These are phyloP conservation scores for Drosophila pandora DNA, from an alignment of 1,140 invertebrate species.

Conservation along the genomic window DNA sequence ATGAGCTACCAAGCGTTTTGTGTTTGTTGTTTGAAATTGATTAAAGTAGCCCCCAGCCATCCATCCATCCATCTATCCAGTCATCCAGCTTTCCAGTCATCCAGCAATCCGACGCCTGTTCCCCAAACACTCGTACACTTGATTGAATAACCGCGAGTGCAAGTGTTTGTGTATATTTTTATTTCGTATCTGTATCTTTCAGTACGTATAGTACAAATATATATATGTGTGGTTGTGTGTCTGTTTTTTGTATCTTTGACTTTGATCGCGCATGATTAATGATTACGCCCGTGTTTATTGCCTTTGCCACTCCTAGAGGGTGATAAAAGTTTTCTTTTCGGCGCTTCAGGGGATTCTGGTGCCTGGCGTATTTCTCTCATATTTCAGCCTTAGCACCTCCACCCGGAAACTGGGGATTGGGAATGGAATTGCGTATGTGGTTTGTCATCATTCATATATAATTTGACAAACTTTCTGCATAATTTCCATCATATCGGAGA, in stretches of 20 bases:
- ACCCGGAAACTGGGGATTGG: neutral
- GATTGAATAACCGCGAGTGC: conserved; percentile 49
- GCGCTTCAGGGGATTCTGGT: conserved; percentile 38
- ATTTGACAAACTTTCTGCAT: conserved; percentile 23
- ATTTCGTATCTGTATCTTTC: conserved; percentile 14
- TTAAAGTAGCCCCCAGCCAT: conserved; percentile 68
- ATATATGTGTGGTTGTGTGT: conserved; percentile 10
- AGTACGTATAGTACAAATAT: neutral
- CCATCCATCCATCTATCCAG: conserved; percentile 1
- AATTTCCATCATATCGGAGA: conserved; percentile 4
- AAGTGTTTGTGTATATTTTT: conserved; percentile 16
- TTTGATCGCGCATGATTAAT: conserved; percentile 78
- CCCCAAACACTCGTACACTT: conserved; percentile 65
- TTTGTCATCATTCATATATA: conserved; percentile 43
- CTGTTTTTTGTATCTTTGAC: conserved; percentile 71
- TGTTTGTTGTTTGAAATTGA: conserved; percentile 76
- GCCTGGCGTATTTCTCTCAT: conserved; percentile 44
- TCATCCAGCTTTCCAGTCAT: neutral
- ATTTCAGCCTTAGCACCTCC: conserved; percentile 56
- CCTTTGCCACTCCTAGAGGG: conserved; percentile 42
- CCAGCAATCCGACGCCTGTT: conserved; percentile 36
- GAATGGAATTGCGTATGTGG: neutral
- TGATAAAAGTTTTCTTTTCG: conserved; percentile 55
- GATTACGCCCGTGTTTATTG: conserved; percentile 77
- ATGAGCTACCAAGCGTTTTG: conserved; percentile 40